Base-by-base conservation (phyloP, 1,140 invertebrate species). In the Venturia canescens region DNA sequence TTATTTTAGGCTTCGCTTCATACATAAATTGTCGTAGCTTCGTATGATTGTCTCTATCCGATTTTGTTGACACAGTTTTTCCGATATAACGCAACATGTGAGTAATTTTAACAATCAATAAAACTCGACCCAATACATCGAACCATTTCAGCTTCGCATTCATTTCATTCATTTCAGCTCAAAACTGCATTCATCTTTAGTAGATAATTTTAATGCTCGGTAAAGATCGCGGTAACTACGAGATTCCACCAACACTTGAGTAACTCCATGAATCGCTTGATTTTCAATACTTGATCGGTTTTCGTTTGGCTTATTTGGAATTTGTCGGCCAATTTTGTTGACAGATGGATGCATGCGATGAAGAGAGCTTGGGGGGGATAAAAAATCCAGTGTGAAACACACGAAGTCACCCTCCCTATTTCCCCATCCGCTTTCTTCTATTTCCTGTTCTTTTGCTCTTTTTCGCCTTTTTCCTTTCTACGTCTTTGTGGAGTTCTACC, bases 1-100 rank as follows among this genome's bases (percentile, higher is more conserved):
- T 18, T 53, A 29, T 23, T 53, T 76, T 60, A 76, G 18, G 72
- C 72, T 60, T 76, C 50, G 27, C 16, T 53, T 31, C 11, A n/a
- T 76, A 34, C 72, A 76, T 60, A 76, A 76, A 29, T 60, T 34
- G 27, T 18, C 23, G 29, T 53, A 60, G 2, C 16, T 23, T 53
- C 23, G 48, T 27, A 27, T 23, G 23, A 74, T 57, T 74, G 11
- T 53, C 34, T 27, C 48, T 0, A 26, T 9, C 50, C 21, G 29
- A 74, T 53, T 53, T 74, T 53, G 57, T 74, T 29, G 48, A 50
- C 23, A 53, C 44, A 50, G 16, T 29, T 9, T 16, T 26, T 53
- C 18, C 21, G 31, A 48, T 23, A 53, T 21, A 27, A 23, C 60
- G 60, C 60, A 53, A 27, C 71, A 26, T 74, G 21, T 26, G 18